Conservation (phyloP, 2,888 invertebrate species). For the Rotaria sp. region DNA sequence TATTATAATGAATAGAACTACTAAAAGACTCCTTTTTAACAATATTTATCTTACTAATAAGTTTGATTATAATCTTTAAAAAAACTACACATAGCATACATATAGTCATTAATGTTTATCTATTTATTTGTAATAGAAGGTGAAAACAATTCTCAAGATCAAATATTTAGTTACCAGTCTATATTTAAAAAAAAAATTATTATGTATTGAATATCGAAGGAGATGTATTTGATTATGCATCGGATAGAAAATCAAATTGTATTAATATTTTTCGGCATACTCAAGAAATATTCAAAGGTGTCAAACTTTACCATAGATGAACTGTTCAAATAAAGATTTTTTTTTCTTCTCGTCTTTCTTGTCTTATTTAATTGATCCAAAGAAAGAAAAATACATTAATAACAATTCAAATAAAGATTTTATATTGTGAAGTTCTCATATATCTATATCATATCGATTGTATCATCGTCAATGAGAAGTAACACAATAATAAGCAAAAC, state of each 20-base stretch:
- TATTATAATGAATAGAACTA: too few species aligned
- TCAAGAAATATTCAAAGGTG: not conserved
- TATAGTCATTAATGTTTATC: too few species aligned
- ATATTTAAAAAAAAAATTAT: too few species aligned
- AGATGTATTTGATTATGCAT: not conserved
- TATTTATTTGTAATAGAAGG: too few species aligned
- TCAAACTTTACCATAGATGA: not conserved
- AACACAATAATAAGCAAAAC: constrained; percentile 14
- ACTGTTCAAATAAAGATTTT: not conserved
- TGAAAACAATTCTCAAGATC: too few species aligned
- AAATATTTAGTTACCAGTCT: too few species aligned
- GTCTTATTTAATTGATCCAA: not conserved
- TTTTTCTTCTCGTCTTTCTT: not conserved
- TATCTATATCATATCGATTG: not conserved
- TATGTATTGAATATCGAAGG: too few species aligned
- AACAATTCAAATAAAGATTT: constrained; percentile 14
- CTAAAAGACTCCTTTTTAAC: too few species aligned
- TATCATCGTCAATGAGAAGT: not conserved
- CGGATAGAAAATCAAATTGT: not conserved
- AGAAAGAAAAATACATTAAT: not conserved
- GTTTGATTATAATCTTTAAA: too few species aligned
- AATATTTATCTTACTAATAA: too few species aligned
- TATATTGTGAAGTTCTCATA: not conserved
- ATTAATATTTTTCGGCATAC: not conserved
- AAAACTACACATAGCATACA: too few species aligned